Evolutionary conservation across 2,113 vertebrate species (phyloP), one percentile per base, ranked within the genome.

Genomic region (Mugil cephalus): DNA sequence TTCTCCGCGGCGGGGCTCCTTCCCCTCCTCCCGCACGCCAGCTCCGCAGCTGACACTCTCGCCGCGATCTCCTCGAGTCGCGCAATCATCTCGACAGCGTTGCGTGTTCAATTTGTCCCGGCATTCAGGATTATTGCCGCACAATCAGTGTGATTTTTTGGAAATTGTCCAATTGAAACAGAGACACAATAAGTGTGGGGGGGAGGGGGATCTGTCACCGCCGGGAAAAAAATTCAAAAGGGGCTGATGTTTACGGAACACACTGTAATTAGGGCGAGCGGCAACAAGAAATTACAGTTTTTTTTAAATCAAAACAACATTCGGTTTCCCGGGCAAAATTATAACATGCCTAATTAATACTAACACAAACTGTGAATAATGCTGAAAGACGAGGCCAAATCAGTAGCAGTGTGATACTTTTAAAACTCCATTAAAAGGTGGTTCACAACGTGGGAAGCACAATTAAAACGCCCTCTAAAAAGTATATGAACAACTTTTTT

Each of bases 261-360:
- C 66, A 39, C 85, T 82, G 69, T 85, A 91, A 91, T 92, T 83
- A 87, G 69, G 60, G 42, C 71, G 55, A 73, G 65, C 62, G 35
- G 64, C 74, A 77, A 76, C 74, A 83, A 48, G 72, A 51, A 71
- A 73, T 83, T 89, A 84, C 24, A 46, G 51, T 14, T 75, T 53
- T 19, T 34, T 34, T 68, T 19, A 51, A 60, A 79, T 74, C 53
- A 76, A 81, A 87, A 82, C 60, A 79, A 59, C 64, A 69, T 81
- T 73, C 38, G 7, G 58, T 50, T 82, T 78, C 58, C 14, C 35
- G 60, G 48, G 60, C 30, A 24, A 67, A 78, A 62, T 43, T 24
- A 69, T 53, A 74, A 59, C 71, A 40, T 8, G 46, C 35, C 53
- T 83, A 74, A 87, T 90, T 88, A 85, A 86, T 84, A 55, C 42